These are phyloP conservation scores for Miniopterus natalensis DNA, from an alignment of 2,113 vertebrate species.

Conservation along the genomic window DNA sequence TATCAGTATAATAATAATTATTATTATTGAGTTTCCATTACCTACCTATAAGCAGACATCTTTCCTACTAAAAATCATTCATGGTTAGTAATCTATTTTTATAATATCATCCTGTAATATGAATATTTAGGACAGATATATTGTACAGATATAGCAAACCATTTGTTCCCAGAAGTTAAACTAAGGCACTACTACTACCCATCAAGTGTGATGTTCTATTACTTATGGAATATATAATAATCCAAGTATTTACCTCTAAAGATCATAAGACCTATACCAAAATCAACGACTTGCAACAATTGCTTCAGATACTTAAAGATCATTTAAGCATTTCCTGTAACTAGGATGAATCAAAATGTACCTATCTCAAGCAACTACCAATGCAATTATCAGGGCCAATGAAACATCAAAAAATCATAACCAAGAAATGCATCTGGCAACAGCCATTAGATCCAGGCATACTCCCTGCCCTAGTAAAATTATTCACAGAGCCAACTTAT, in stretches of 20 bases:
- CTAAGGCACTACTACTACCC: background rate
- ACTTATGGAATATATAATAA: background rate
- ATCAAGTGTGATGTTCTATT: conserved; percentile 1
- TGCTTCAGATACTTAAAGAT: conserved; percentile 39
- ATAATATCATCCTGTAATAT: conserved; percentile 34
- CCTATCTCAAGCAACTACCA: conserved; percentile 19
- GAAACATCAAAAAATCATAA: background rate
- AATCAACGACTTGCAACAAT: conserved; percentile 19
- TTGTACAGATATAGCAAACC: background rate
- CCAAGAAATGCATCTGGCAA: background rate
- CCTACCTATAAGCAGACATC: background rate
- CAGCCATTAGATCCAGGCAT: background rate
- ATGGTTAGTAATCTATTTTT: conserved; percentile 29
- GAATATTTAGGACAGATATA: background rate
- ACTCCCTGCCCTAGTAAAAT: background rate
- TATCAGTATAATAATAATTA: background rate
- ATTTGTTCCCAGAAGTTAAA: conserved; percentile 31
- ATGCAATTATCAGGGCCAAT: background rate
- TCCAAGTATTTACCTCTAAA: conserved; percentile 54
- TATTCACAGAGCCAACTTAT: background rate
- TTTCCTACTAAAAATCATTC: conserved; percentile 24
- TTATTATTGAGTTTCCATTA: background rate
- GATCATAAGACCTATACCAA: background rate
- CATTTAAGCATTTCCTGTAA: background rate
- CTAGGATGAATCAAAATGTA: background rate